Base-by-base conservation (phyloP, 23 tunicate genomes). In the Diplosoma virens region DNA sequence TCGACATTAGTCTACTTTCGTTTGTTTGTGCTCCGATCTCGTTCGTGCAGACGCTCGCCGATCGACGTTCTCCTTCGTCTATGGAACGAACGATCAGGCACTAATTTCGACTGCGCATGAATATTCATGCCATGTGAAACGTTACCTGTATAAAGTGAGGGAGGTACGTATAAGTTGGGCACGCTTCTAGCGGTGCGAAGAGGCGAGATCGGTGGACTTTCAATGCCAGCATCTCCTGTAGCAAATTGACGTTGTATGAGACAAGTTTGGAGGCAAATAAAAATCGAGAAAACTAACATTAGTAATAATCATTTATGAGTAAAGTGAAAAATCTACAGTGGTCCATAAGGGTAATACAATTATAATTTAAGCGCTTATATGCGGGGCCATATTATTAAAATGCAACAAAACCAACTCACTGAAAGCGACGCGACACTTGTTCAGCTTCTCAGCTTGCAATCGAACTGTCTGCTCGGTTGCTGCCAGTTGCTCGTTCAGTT, bases 391-490 rank as follows among this genome's bases (percentile, higher is more conserved):
- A n/a, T n/a, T n/a, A n/a, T n/a, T n/a, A n/a, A n/a, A n/a, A n/a
- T n/a, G n/a, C n/a, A n/a, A n/a, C n/a, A n/a, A n/a, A n/a, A n/a
- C n/a, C n/a, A n/a, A 66, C 89, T 68, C 65, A 90, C 89, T 52
- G 35, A 90, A 5, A 17, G 91, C 97, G 3, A 73, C 73, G 34
- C 66, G 72, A 53, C 87, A 81, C 41, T 76, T 85, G 48, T 81
- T 85, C 47, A 92, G 86, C 63, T 77, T 92, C 6, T 92, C 97
- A 14, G 86, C 80, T 61, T 92, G 97, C 37, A 86, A 85, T 30
- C 97, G 34, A 0, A 92, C 97, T 25, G 93, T 92, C 45, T 85
- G 83, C 53, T 92, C 97, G 24, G 97, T 92, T 30, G 97, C 82
- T 11, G 84, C 81, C 0, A 92, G 71, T 53, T 73, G 76, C 0